Base-by-base conservation (phyloP, 64 coral and sea anemone genomes). In the Anthopleura sola region DNA sequence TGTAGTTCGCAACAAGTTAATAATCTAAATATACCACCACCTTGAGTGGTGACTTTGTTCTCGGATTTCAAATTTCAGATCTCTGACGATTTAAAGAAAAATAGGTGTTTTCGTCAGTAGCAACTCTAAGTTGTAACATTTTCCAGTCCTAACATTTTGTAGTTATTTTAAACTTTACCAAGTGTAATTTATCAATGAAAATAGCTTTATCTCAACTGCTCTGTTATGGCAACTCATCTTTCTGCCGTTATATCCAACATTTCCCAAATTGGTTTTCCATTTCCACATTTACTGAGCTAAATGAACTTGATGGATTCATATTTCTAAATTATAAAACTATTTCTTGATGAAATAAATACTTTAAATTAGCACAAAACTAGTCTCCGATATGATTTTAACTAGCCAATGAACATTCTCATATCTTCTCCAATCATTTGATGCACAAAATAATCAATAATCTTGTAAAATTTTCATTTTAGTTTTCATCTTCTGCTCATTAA, bases 271-370 rank as follows among this genome's bases (percentile, higher is more conserved):
- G 66, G 26, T 28, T 32, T 71, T 71, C 13, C 11, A 28, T 28
- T 53, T 31, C 29, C 31, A 71, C 21, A n/a, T 21, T 8, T 10
- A 71, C 14, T 32, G 23, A 14, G 31, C 12, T 71, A 14, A 33
- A 32, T 71, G 7, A 62, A 62, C 28, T 71, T 34, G 29, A 71
- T 15, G 31, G 66, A 71, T 34, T n/a, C 13, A 14, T 21, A 24
- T 9, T 71, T 71, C 11, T 10, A 71, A 71, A 71, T 71, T 66
- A 66, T 66, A 66, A 66, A 66, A 66, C 66, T 71, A 71, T 71
- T 71, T 71, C 66, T 33, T 32, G 29, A 71, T 71, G 66, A 71
- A 71, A 71, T 71, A 71, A 71, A 71, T 71, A 71, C 16, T 2
- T 68, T 71, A 71, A 71, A 71, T 34, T 29, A 71, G 66, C 28